A percentile compares a stretch with the other conserved stretches of the same genome.
phyloP scores from a whole-genome alignment of 2,113 vertebrate genomes.

The Pachycephala philippinensis region DNA sequence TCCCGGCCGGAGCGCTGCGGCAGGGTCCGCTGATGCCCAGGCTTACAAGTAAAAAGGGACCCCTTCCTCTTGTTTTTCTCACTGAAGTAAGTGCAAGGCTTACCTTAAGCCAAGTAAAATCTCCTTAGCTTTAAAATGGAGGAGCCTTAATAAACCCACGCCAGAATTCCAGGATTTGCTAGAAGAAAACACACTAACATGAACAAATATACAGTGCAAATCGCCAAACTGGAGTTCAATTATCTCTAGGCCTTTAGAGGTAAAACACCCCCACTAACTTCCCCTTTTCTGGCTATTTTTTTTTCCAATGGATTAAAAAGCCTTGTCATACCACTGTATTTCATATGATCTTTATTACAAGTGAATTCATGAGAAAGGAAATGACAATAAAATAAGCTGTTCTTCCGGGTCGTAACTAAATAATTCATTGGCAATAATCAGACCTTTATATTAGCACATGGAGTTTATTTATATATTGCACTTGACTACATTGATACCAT shows the following conservation, averaged over 20 bases:
- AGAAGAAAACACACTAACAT: background rate
- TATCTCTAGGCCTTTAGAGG: background rate
- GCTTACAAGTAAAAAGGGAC: background rate
- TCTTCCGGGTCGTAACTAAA: background rate
- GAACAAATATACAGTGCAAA: background rate
- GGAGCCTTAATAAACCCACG: background rate
- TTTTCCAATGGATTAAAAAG: background rate
- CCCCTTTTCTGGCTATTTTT: background rate
- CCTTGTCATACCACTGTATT: background rate
- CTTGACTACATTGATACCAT: background rate
- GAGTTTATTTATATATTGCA: background rate
- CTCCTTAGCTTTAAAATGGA: background rate
- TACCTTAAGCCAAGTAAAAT: background rate
- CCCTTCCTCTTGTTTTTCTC: background rate
- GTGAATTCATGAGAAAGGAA: background rate
- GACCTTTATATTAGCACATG: background rate
- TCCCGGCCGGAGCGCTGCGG: accelerated
- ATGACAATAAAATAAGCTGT: background rate
- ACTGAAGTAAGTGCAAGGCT: background rate
- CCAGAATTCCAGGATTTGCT: background rate
- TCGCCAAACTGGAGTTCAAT: accelerated
- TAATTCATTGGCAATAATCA: background rate
- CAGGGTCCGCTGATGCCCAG: accelerated
- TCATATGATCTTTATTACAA: background rate
- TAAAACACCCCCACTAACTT: background rate